These are phyloP conservation scores for Ciconia nigra DNA, from an alignment of 2,797 vertebrate genomes.

Conservation along the genomic window DNA sequence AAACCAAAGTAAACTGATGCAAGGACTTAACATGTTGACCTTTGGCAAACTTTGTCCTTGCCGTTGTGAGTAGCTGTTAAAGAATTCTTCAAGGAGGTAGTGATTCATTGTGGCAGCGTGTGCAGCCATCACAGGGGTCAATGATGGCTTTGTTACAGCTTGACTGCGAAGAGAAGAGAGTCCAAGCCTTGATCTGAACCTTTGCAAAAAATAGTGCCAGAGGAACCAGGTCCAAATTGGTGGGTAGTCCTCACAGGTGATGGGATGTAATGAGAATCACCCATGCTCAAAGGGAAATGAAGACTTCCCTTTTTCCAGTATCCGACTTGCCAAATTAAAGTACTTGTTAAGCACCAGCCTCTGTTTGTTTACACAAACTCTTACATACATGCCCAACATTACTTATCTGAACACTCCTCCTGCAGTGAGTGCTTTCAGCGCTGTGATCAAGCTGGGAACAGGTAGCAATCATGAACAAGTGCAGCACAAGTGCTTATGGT, in stretches of 20 bases:
- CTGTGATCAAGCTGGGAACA: not conserved
- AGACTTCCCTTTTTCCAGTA: not conserved
- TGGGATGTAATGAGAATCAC: not conserved
- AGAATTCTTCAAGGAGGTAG: not conserved
- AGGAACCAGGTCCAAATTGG: not conserved
- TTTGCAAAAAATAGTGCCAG: not conserved
- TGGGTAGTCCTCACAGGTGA: not conserved
- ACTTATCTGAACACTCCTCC: not conserved
- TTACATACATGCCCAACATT: not conserved
- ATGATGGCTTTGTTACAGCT: not conserved
- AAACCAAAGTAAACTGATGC: not conserved
- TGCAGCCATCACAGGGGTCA: not conserved
- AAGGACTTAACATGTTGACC: not conserved
- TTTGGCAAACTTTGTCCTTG: not conserved
- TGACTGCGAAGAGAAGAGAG: not conserved
- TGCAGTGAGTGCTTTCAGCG: not conserved
- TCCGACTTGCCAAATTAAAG: not conserved
- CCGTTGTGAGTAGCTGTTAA: not conserved
- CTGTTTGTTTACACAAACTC: not conserved
- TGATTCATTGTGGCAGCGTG: not conserved
- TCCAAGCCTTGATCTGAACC: not conserved
- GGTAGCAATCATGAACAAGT: not conserved
- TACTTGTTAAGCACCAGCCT: not conserved
- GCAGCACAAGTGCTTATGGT: not conserved
- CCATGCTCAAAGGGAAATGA: not conserved